These are phyloP conservation scores for Nemotelus nigrinus DNA, from an alignment of 2,888 invertebrate species.

Conservation along the genomic window DNA sequence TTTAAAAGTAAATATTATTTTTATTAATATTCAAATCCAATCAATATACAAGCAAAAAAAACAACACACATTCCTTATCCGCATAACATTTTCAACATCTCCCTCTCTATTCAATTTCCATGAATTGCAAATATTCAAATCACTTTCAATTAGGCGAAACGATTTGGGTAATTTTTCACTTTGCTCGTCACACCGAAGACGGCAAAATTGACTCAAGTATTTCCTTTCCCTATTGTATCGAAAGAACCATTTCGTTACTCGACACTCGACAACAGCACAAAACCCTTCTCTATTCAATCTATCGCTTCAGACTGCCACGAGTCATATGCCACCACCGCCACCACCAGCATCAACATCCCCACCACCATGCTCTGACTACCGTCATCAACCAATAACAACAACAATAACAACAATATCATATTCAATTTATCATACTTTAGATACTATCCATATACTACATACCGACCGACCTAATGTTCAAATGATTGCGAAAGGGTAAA, in stretches of 20 bases:
- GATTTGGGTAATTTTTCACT: constrained; percentile 40
- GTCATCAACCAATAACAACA: no score
- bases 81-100: neutral
- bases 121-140: constrained; percentile 42
- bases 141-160: constrained; percentile 41
- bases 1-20: no score
- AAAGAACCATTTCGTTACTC: constrained; percentile 10
- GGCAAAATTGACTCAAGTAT: constrained; percentile 43
- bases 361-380: no score
- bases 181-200: constrained; percentile 28
- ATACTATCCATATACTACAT: neutral
- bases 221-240: constrained; percentile 26
- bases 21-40: no score
- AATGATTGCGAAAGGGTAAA: constrained; percentile 27
- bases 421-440: no score
- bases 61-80: neutral
- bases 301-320: no score
- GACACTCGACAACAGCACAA: no score
- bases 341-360: no score
- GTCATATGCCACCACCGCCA: no score
- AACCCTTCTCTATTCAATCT: no score
- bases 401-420: no score
- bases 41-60: no score
- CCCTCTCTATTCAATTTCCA: neutral
- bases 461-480: neutral